Evolutionary conservation across 1,140 invertebrate genomes (phyloP).

Genomic region (Epicauta chinensis): DNA sequence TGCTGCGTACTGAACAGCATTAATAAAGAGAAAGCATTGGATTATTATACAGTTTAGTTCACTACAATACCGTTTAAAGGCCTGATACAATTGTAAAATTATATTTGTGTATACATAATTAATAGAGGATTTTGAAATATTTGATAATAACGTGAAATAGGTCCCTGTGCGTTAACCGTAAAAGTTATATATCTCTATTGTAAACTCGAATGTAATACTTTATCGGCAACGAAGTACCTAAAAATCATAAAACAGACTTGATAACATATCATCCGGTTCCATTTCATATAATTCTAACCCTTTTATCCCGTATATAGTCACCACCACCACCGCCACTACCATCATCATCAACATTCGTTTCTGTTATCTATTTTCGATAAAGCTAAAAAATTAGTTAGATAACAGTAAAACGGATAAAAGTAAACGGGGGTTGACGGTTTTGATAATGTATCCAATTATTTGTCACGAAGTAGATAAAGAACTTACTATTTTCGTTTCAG

Average conservation of each 20-base stretch:
- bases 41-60: conserved; percentile 29
- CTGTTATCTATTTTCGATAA: neutral
- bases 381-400: neutral
- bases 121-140: conserved; percentile 20
- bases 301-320: neutral
- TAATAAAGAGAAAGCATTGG: conserved; percentile 22
- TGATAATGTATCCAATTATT: no score
- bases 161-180: conserved; percentile 12
- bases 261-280: conserved; percentile 8
- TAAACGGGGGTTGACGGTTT: no score
- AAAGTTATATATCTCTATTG: conserved; percentile 14
- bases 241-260: conserved; percentile 5
- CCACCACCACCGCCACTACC: neutral
- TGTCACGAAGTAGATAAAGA: no score
- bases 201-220: conserved; percentile 16
- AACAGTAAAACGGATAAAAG: no score
- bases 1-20: conserved; percentile 2
- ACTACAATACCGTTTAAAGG: conserved; percentile 25
- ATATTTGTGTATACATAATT: conserved; percentile 6
- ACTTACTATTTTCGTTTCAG: no score
- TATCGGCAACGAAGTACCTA: neutral
- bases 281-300: conserved; percentile 1
- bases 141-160: no score
- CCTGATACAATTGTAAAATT: conserved; percentile 19
- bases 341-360: neutral